A percentile compares a stretch with the other conserved stretches of the same genome.
These are phyloP conservation scores for Ptiloglossa arizonensis DNA, from an alignment of 1,140 invertebrate genomes.

Conservation along the genomic window DNA sequence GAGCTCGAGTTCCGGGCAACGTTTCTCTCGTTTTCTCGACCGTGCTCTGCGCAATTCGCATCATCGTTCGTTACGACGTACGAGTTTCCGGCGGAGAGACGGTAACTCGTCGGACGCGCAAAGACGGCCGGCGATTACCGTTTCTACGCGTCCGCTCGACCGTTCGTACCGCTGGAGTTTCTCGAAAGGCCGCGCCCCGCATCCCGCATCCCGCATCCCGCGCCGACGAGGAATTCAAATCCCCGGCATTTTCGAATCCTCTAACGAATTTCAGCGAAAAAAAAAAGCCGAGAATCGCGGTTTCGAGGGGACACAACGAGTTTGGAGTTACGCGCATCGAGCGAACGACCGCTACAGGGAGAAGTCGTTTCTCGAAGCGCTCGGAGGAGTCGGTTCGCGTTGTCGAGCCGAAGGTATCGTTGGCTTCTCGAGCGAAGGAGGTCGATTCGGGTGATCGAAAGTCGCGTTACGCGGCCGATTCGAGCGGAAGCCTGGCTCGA, in stretches of 20 bases:
- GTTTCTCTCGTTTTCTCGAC: neutral
- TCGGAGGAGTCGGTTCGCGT: neutral
- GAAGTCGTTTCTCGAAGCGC: too few species aligned
- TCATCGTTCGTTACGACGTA: too few species aligned
- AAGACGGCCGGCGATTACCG: too few species aligned
- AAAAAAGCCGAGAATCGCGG: neutral
- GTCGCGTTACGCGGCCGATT: neutral
- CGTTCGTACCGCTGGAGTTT: slow-evolving; percentile 3
- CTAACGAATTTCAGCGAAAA: neutral
- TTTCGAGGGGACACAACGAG: neutral
- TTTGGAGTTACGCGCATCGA: too few species aligned
- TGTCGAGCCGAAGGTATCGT: neutral
- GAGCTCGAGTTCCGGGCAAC: slow-evolving; percentile 12
- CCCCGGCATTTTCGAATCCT: neutral
- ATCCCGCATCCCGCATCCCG: too few species aligned
- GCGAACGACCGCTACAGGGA: too few species aligned
- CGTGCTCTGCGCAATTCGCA: slow-evolving; percentile 34
- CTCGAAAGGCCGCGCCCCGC: neutral
- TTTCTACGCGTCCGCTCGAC: neutral
- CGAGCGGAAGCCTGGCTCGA: neutral
- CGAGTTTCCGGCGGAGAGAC: too few species aligned
- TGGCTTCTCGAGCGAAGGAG: too few species aligned
- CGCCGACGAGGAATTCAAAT: slow-evolving; percentile 31
- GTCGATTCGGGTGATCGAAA: neutral
- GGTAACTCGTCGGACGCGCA: too few species aligned